Percentiles rank a stretch among this genome's conserved stretches.
Evolutionary conservation across 1,140 invertebrate genomes (phyloP).

Genomic region (Brachionus sp.): DNA sequence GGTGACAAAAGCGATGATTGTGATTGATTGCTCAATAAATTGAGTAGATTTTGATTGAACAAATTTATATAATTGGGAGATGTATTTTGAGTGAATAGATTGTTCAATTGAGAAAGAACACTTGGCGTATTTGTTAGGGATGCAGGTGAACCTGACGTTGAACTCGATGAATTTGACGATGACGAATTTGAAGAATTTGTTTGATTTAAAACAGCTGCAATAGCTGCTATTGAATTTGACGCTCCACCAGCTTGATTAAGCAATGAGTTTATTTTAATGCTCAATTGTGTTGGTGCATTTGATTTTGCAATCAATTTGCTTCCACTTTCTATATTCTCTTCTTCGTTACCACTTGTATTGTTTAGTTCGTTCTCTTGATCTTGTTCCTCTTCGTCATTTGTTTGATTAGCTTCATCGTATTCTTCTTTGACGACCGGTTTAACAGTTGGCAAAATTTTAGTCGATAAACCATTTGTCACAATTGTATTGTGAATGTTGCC

Average conservation of each 20-base stretch:
- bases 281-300: neutral
- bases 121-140: neutral
- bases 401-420: conserved; percentile 14
- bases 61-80: conserved; percentile 27
- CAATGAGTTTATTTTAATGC: conserved; percentile 14
- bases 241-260: conserved; percentile 5
- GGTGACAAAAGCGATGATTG: conserved; percentile 1
- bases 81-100: conserved; percentile 23
- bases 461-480: neutral
- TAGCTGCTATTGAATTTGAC: neutral
- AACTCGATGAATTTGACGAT: neutral
- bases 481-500: neutral
- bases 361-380: neutral
- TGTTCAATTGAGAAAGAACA: conserved; percentile 26
- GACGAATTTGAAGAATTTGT: conserved; percentile 5
- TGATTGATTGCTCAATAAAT: conserved; percentile 19
- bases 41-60: conserved; percentile 29
- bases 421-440: neutral
- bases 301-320: neutral
- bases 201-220: conserved; percentile 7
- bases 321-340: neutral
- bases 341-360: neutral
- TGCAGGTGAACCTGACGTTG: neutral
- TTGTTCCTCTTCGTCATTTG: conserved; percentile 21
- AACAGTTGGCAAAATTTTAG: neutral